Conservation (phyloP, 2,113 vertebrate species). For the Ancistrus triradiatus region DNA sequence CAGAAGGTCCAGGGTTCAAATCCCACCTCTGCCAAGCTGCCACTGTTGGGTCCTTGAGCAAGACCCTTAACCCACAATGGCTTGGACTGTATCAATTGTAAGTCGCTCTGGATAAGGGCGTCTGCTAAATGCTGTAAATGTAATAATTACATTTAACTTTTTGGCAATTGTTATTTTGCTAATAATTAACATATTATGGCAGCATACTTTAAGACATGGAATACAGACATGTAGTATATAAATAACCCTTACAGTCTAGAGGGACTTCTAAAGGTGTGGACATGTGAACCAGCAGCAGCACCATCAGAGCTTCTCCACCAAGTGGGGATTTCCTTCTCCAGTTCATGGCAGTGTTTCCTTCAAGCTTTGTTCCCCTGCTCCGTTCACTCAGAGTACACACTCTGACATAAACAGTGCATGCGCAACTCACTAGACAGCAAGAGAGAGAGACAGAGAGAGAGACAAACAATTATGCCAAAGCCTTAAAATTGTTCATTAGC, state of each 20-base stretch:
- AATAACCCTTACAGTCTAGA: slow-evolving; percentile 86
- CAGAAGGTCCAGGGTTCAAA: too few species aligned
- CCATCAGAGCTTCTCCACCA: slow-evolving; percentile 64
- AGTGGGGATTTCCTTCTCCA: slow-evolving; percentile 62
- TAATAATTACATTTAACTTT: too few species aligned
- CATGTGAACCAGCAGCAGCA: slow-evolving; percentile 79
- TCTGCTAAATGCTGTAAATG: too few species aligned
- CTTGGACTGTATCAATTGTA: too few species aligned
- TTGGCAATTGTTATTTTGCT: too few species aligned
- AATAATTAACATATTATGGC: too few species aligned
- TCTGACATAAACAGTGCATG: slow-evolving; percentile 33
- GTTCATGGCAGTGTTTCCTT: slow-evolving; percentile 62
- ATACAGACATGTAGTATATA: neutral
- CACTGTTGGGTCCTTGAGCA: too few species aligned
- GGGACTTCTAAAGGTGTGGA: slow-evolving; percentile 87
- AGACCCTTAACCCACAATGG: too few species aligned
- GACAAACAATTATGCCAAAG: slow-evolving; percentile 6
- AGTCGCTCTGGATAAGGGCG: too few species aligned
- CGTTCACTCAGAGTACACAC: slow-evolving; percentile 32
- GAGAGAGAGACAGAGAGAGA: neutral
- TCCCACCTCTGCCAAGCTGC: too few species aligned
- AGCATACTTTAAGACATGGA: neutral
- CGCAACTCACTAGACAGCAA: slow-evolving; percentile 21
- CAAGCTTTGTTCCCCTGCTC: slow-evolving; percentile 47
- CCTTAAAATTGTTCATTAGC: neutral